These are phyloP conservation scores for Isoperla grammatica DNA, from an alignment of 2,888 invertebrate species.

Conservation along the genomic window DNA sequence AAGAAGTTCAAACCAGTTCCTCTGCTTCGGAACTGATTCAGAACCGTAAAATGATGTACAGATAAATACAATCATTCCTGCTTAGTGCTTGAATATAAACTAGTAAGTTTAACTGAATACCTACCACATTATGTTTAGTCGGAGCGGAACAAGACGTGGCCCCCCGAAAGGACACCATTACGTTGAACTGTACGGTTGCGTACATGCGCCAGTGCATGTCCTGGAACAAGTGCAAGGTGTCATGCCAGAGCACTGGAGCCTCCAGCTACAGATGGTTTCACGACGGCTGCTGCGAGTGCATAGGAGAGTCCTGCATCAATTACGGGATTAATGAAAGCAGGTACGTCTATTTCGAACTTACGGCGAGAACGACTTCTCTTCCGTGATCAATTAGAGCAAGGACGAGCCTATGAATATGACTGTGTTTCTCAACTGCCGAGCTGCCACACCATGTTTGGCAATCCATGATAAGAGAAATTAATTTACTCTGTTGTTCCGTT, in stretches of 20 bases:
- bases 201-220: constrained; percentile 87
- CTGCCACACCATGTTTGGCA: no score
- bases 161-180: constrained; percentile 43
- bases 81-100: no score
- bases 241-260: constrained; percentile 79
- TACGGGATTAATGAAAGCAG: constrained; percentile 86
- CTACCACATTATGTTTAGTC: constrained; percentile 45
- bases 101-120: no score
- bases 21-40: no score
- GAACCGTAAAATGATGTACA: no score
- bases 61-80: no score
- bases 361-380: background rate
- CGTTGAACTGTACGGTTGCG: constrained; percentile 86
- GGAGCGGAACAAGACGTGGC: constrained; percentile 50
- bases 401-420: background rate
- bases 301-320: constrained; percentile 80
- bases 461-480: no score
- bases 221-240: constrained; percentile 76
- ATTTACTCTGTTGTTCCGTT: no score
- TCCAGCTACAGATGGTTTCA: constrained; percentile 88
- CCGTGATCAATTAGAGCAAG: background rate
- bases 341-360: constrained; percentile 42
- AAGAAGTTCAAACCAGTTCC: no score
- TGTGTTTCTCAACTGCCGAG: no score
- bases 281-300: constrained; percentile 91